Evolutionary conservation across 2,888 invertebrate genomes (phyloP), one percentile per base, ranked within the genome.

Genomic region (Ferrisia virgata): DNA sequence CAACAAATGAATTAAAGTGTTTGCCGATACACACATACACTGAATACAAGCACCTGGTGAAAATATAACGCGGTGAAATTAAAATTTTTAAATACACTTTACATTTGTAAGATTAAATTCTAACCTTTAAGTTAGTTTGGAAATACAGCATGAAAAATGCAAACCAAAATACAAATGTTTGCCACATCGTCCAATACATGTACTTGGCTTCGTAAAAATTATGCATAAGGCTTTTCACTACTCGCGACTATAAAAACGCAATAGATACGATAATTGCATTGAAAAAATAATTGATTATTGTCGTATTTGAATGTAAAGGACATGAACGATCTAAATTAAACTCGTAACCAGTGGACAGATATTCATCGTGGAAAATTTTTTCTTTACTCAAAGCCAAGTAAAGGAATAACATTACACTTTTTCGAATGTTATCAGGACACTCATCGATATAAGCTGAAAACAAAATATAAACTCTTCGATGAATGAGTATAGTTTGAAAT

Each of bases 151-250:
- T 11, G 72, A 36, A 76, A 18, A 76, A 76, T 9, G 72, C 8
- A 36, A 76, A 76, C 72, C 72, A 76, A 18, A 76, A 36, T 18
- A 33, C n/a, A 18, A 76, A 76, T 36, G 72, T 36, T 22, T 36
- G 36, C 18, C 9, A 18, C 72, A 76, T 28, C 15, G 72, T 76
- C 72, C 72, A 76, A 76, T 76, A 36, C 72, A 76, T 76, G 18
- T 36, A 76, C 72, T 36, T 76, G 22, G 72, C 72, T 76, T 76
- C 72, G 72, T 18, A 76, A 18, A 76, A 76, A 76, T 76, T 76
- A 18, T 9, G 72, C 72, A 76, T 76, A n/a, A 76, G 18, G n/a
- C 72, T 36, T 76, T 36, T 76, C 25, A 76, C 72, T n/a, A 76
- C 72, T n/a, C 72, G n/a, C 3, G 72, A 76, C n/a, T 76, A 76